Conservation (phyloP, 2,797 vertebrate species). For the Cheirogaleus major region DNA sequence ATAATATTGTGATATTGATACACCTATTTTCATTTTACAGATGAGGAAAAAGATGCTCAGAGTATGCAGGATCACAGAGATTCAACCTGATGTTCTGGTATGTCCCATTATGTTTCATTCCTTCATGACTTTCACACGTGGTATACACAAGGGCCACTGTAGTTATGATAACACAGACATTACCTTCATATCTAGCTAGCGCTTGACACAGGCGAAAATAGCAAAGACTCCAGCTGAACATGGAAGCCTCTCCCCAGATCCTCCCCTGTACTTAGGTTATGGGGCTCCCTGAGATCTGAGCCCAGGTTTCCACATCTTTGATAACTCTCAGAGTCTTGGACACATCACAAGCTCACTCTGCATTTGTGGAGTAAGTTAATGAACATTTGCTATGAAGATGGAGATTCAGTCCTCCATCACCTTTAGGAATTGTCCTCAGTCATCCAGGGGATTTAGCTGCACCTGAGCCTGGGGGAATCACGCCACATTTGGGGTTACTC, state of each 20-base stretch:
- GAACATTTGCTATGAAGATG: background rate
- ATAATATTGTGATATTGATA: background rate
- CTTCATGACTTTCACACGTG: rapidly evolving
- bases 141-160: background rate
- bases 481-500: background rate
- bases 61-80: background rate
- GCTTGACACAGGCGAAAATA: background rate
- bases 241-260: background rate
- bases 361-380: background rate
- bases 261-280: too few species aligned
- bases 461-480: background rate
- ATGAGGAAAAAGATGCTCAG: background rate
- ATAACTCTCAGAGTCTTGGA: background rate
- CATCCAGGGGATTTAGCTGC: background rate
- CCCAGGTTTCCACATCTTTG: rapidly evolving
- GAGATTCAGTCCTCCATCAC: background rate
- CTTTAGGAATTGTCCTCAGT: background rate
- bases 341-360: background rate
- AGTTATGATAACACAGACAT: rapidly evolving
- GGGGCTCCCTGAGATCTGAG: background rate
- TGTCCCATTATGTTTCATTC: background rate
- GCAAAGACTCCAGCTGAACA: background rate
- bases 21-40: background rate
- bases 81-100: background rate
- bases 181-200: rapidly evolving